Base-by-base conservation (phyloP, 2,797 vertebrate genomes). In the Spondyliosoma cantharus region DNA sequence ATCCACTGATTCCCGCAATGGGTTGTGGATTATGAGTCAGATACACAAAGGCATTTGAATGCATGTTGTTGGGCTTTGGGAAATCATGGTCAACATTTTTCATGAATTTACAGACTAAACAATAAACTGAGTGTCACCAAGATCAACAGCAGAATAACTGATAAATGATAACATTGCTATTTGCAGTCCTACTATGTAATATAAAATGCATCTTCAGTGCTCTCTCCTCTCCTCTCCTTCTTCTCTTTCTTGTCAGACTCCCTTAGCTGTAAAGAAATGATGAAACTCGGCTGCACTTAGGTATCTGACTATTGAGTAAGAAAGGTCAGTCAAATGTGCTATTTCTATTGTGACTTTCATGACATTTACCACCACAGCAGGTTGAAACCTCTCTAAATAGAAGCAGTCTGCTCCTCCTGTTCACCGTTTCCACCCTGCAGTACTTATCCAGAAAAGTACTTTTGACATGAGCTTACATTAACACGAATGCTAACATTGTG, bases 361-460 rank as follows among this genome's bases (percentile, higher is more conserved):
- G 70, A 81, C 82, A 58, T 88, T 86, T 61, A 46, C 22, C 37
- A 29, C 16, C 20, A 48, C 13, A 16, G 71, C 27, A 70, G 59
- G 71, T 37, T 60, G 25, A 82, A 27, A 17, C 42, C 11, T 71
- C 52, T 78, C 48, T n/a, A 54, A 66, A 59, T 22, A 60, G 22
- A 60, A 16, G 45, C 42, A 3, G 25, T 58, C 20, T 20, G 27
- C 64, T 56, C 42, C 54, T 57, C 32, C 66, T 60, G 27, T 17
- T 53, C 17, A 12, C 46, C 5, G 50, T 19, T 69, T 71, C 54
- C 15, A 29, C 54, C 56, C 79, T 62, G 52, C 49, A 54, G 74
- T 53, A 12, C 48, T 52, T 54, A 63, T 64, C 58, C 29, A 58
- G 20, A 27, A 16, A 69, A 71, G 62, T 52, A 25, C 29, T 52